Percentiles rank a stretch among this genome's conserved stretches.
phyloP scores from a whole-genome alignment of 2,113 vertebrate species.

The Sebastes fasciatus region DNA sequence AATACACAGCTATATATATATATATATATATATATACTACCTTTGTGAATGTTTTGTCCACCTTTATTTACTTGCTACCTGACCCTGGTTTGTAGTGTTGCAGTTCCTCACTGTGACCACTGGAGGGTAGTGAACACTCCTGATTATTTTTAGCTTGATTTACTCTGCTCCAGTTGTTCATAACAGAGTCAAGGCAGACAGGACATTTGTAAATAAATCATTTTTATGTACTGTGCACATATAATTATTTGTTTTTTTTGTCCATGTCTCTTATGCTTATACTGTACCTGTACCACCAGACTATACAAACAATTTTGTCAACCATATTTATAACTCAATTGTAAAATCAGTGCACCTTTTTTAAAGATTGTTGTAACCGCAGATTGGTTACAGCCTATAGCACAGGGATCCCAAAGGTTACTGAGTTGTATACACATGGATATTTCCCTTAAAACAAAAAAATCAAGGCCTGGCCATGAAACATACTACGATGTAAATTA shows the following conservation, averaged over 20 bases:
- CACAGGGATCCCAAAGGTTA: not conserved
- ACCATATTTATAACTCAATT: not conserved
- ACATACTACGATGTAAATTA: not conserved
- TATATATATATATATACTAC: not conserved
- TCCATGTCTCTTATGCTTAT: not conserved
- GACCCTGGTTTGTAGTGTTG: not conserved
- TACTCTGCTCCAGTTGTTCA: too few relatives aligned
- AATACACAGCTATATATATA: not conserved
- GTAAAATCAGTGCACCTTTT: not conserved
- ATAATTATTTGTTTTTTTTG: not conserved
- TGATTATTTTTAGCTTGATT: too few relatives aligned
- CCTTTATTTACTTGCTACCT: not conserved
- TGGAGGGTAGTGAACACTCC: not conserved
- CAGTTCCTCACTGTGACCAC: not conserved
- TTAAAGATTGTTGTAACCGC: not conserved
- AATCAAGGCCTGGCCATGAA: constrained; percentile 15
- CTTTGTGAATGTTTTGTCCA: not conserved
- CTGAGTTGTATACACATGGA: not conserved
- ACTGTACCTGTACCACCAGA: not conserved
- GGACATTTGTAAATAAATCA: too few relatives aligned
- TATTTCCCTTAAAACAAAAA: not conserved
- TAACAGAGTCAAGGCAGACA: too few relatives aligned
- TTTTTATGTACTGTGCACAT: not conserved
- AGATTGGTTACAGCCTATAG: not conserved
- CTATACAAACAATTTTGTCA: not conserved